Percentiles rank a stretch among this genome's conserved stretches.
Evolutionary conservation across 2,113 vertebrate genomes (phyloP).

Genomic region (Poecilia latipinna): DNA sequence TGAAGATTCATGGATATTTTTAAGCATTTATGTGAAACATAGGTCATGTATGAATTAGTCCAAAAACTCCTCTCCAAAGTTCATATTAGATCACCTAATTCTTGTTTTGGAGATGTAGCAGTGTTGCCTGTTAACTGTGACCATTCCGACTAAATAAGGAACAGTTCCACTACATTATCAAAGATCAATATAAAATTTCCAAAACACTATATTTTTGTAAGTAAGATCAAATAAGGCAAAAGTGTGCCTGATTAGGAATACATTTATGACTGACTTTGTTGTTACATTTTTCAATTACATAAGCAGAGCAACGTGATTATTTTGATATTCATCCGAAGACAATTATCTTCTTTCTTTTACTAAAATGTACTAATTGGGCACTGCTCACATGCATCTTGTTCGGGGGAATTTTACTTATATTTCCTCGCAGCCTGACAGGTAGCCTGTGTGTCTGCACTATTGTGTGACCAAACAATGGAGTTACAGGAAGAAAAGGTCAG

Average conservation of each 20-base stretch:
- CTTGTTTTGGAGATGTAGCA: not conserved
- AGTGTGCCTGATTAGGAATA: not conserved
- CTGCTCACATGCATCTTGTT: not conserved
- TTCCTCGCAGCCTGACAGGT: constrained; percentile 68
- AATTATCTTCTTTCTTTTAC: not conserved
- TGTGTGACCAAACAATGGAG: constrained; percentile 84
- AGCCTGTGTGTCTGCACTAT: constrained; percentile 82
- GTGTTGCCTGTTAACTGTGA: too few species aligned
- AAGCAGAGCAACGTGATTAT: not conserved
- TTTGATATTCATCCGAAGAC: not conserved
- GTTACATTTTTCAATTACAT: too few species aligned
- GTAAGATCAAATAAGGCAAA: not conserved
- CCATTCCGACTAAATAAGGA: not conserved
- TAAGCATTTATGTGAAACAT: not conserved
- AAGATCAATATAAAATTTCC: not conserved
- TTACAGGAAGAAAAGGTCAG: constrained; percentile 81
- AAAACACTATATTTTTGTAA: not conserved
- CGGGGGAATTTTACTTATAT: constrained; percentile 45
- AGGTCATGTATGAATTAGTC: not conserved
- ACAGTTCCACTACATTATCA: not conserved
- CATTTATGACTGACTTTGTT: not conserved
- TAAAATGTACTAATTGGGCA: not conserved
- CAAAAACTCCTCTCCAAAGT: not conserved
- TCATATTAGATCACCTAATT: not conserved
- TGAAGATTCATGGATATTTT: not conserved